Conservation (phyloP, 1,140 invertebrate genomes). For the Harlomillsia oculata region DNA sequence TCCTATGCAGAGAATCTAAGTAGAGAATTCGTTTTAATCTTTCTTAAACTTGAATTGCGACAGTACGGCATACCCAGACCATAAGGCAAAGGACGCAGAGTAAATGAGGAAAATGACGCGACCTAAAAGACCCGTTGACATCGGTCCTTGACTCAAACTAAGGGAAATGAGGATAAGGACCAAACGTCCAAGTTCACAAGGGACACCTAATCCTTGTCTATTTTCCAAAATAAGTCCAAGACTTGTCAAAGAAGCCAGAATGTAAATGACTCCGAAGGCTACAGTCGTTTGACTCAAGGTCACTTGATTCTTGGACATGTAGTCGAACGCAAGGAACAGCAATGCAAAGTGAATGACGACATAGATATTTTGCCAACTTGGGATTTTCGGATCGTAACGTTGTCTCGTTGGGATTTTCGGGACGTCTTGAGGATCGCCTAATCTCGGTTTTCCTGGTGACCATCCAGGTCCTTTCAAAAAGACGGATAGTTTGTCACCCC, state of each 20-base stretch:
- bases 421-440: conserved; percentile 63
- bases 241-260: conserved; percentile 14
- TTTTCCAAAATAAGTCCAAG: conserved; percentile 18
- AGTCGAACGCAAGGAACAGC: conserved; percentile 54
- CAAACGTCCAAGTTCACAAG: conserved; percentile 7
- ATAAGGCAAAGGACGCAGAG: neutral
- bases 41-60: too few relatives aligned
- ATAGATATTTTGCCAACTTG: conserved; percentile 58
- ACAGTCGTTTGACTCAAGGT: conserved; percentile 13
- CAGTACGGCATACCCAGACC: too few relatives aligned
- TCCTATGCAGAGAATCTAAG: too few relatives aligned
- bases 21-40: too few relatives aligned
- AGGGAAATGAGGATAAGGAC: too few relatives aligned
- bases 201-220: conserved; percentile 6
- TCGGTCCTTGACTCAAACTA: neutral
- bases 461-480: conserved; percentile 79
- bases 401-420: conserved; percentile 54
- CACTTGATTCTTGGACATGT: conserved; percentile 49
- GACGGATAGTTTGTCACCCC: conserved; percentile 56
- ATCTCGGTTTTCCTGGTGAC: conserved; percentile 65
- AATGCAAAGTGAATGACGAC: conserved; percentile 57
- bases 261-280: neutral
- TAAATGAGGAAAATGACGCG: neutral
- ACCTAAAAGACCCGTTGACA: too few relatives aligned
- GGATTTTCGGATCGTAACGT: conserved; percentile 59